Percentiles rank a stretch among this genome's conserved stretches.
phyloP scores from a whole-genome alignment of 2,797 vertebrate genomes.

The Hemitrygon akajei region DNA sequence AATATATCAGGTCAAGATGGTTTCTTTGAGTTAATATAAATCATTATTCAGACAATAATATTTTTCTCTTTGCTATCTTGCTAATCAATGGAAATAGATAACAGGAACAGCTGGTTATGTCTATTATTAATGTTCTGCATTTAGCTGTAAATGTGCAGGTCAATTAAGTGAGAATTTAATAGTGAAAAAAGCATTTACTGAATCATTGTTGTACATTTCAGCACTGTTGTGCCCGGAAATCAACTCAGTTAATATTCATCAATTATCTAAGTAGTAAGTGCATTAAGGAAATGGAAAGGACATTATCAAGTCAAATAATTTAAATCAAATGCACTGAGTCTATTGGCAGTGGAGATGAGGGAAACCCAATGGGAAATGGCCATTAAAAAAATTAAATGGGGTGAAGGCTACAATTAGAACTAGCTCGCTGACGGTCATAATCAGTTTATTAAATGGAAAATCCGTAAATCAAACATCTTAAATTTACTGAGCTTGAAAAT shows the following conservation, averaged over 20 bases:
- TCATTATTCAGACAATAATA: neutral
- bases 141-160: slow-evolving; percentile 53
- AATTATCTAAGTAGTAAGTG: slow-evolving; percentile 48
- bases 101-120: slow-evolving; percentile 51
- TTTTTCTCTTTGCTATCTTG: neutral
- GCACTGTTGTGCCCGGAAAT: slow-evolving; percentile 50
- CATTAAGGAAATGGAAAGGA: slow-evolving; percentile 39
- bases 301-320: slow-evolving; percentile 37
- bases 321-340: slow-evolving; percentile 23
- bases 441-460: slow-evolving; percentile 28
- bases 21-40: neutral
- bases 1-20: neutral
- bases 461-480: slow-evolving; percentile 1
- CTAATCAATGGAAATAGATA: slow-evolving; percentile 31
- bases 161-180: slow-evolving; percentile 54
- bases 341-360: neutral
- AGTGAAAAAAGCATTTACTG: slow-evolving; percentile 50
- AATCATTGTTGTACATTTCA: slow-evolving; percentile 55
- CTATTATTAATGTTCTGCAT: slow-evolving; percentile 54
- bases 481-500: neutral
- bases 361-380: slow-evolving; percentile 9
- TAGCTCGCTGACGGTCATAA: neutral
- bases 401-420: slow-evolving; percentile 31
- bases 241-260: slow-evolving; percentile 57
- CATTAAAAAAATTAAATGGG: slow-evolving; percentile 35